Evolutionary conservation across 2,888 invertebrate genomes (phyloP).

Genomic region (Venustoraphidia nigricollis): DNA sequence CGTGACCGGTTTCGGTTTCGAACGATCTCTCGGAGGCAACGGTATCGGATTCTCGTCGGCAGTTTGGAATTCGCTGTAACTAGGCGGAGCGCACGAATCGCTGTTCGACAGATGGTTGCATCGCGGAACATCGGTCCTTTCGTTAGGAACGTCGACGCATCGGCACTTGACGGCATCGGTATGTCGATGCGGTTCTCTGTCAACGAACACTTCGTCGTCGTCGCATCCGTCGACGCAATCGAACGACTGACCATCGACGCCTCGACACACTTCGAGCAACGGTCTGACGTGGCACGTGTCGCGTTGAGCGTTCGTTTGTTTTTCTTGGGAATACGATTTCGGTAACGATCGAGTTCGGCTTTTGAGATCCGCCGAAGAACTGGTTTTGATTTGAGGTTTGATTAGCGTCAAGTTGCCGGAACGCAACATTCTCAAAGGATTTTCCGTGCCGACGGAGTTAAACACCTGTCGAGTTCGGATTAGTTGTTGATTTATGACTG

Average conservation of each 20-base stretch:
- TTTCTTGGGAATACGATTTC: slow-evolving; percentile 2
- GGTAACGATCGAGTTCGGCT: slow-evolving; percentile 19
- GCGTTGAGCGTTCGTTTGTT: not conserved
- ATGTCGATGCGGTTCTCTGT: not conserved
- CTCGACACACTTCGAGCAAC: not conserved
- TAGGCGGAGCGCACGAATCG: not conserved
- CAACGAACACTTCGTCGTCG: slow-evolving; percentile 2
- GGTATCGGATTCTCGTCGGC: slow-evolving; percentile 51
- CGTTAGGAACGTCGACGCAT: too few species aligned
- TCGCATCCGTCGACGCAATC: not conserved
- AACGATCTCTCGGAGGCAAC: slow-evolving; percentile 60
- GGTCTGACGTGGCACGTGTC: not conserved
- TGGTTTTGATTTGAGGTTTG: slow-evolving; percentile 27
- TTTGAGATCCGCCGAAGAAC: slow-evolving; percentile 13
- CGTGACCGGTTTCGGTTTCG: slow-evolving; percentile 42
- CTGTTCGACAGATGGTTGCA: too few species aligned
- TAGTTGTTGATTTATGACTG: slow-evolving; percentile 16
- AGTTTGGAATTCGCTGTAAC: slow-evolving; percentile 2
- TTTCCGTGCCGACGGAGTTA: slow-evolving; percentile 27
- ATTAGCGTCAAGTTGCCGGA: slow-evolving; percentile 39
- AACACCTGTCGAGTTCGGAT: not conserved
- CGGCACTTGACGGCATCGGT: not conserved
- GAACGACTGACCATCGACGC: not conserved
- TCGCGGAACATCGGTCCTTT: too few species aligned
- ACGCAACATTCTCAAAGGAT: slow-evolving; percentile 50